Base-by-base conservation (phyloP, 2,797 vertebrate species). In the Chloroceryle amazona region DNA sequence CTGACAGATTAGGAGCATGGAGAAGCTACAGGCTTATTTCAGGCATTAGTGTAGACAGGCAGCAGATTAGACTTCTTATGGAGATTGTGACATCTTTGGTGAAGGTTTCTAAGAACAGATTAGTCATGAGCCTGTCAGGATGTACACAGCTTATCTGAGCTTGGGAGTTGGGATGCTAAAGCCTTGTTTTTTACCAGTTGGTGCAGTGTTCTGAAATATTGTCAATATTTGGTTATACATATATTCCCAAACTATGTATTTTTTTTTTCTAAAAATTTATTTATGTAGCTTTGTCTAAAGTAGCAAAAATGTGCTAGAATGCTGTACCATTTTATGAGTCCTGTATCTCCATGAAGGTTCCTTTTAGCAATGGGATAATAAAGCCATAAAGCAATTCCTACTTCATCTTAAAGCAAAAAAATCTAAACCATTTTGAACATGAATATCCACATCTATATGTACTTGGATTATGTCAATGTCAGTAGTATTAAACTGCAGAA, bases 1-100 rank as follows among this genome's bases (percentile, higher is more conserved):
- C 39, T 92, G 84, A 92, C 79, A 95, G 91, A 95, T 95, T 23
- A 89, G n/a, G 63, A 93, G 39, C 89, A 76, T 15, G 55, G 86
- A 73, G 46, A 86, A 92, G 66, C 29, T 54, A 28, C 13, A 62
- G 58, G 21, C 39, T 95, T 94, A 95, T 63, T 41, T 92, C 58
- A 93, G 42, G 81, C 39, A 60, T 86, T 68, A 70, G n/a, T 29
- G 28, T 22, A 95, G 81, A 86, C 61, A 88, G 70, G 47, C 2
- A 0, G 63, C 49, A 93, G 96, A 94, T 93, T 79, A 89, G 51
- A 66, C 37, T 31, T 14, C 39, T 90, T 81, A 72, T 9, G 5
- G 28, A 68, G 35, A 51, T 13, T 92, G 62, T 58, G 28, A 61
- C 90, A 41, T 10, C 44, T 71, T 67, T 5, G 6, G 18, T 76